Base-by-base conservation (phyloP, 1,140 invertebrate genomes). In the Caligus rogercresseyi region DNA sequence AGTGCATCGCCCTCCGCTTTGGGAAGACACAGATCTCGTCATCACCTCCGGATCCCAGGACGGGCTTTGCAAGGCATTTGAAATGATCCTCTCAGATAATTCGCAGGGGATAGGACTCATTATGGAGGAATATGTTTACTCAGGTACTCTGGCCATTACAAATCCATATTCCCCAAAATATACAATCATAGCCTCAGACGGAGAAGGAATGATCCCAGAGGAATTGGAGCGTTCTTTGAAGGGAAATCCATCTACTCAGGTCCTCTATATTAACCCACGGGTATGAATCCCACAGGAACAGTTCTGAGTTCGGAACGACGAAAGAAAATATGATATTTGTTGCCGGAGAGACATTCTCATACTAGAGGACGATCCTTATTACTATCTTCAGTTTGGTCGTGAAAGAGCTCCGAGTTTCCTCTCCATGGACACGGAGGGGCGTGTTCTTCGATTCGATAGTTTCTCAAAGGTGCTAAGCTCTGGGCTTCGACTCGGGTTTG, bases 311-410 rank as follows among this genome's bases (percentile, higher is more conserved):
- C 78, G n/a, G 76, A 81, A 21, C 77, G 85, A 64, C 78, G 82
- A 54, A 75, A 77, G 81, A 71, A 82, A 87, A 25, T 89, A 89
- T 68, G 74, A 77, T 66, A 77, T 87, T 66, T 83, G 83, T 19
- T 83, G 80, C 70, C 76, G 81, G 68, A 86, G 84, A 70, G 79
- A 87, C 74, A 79, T 88, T 24, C 67, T 88, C 0, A 86, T 88
- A 61, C 68, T 88, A 0, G 86, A 88, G 51, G 86, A 88, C 69
- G 85, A 87, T 74, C 83, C 86, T 1, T 88, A 87, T 69, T 84
- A 80, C 69, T 87, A 82, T 70, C 72, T 87, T 67, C 81, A 84
- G 69, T 87, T 83, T 70, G 73, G 72, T 62, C 75, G 74, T 66
- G 74, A 79, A 61, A 73, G 77, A 54, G 76, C 80, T 0, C 78